Base-by-base conservation (phyloP, 1,140 invertebrate genomes). In the Drosophila chauvacae region DNA sequence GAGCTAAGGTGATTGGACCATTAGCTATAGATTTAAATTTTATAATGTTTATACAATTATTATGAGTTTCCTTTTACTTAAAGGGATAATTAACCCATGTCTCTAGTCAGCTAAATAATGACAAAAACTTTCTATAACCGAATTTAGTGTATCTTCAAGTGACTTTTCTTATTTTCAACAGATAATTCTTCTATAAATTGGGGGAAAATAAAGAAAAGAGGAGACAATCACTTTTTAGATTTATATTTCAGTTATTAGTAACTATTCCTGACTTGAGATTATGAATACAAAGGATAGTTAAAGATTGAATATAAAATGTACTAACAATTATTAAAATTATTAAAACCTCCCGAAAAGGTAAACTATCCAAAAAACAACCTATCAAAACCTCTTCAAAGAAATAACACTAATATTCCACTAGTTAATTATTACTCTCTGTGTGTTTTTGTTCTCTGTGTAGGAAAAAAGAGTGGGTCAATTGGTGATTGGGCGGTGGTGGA, bases 391-490 rank as follows among this genome's bases (percentile, higher is more conserved):
- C 1, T 9, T 20, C 7, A 33, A 7, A 14, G 30, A 33, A 33
- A 9, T 33, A 33, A 3, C 7, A 30, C 7, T 28, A 28, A 4
- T 20, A 53, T 53, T 14, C 0, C 16, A 2, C 7, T 3, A 3
- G 2, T 35, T 57, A 4, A 4, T n/a, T 9, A 23, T 6, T n/a
- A 42, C 6, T 13, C 26, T 57, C 16, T 13, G 16, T 58, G 16
- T n/a, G 1, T 13, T 13, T 42, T 58, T 42, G 56, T 33, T 60
- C 28, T 50, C 44, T 50, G 51, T 50, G 51, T 37, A 47, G 28
- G 14, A 28, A 20, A n/a, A 26, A 23, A 18, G 41, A 33, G 42
- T 62, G 57, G 30, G 63, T 64, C 61, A 65, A 35, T 26, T 55
- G 16, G 55, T 64, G 56, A 23, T 61, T 64, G 23, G 37, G 10